Evolutionary conservation across 2,888 invertebrate species (phyloP).

Genomic region (Drosophila greeni): DNA sequence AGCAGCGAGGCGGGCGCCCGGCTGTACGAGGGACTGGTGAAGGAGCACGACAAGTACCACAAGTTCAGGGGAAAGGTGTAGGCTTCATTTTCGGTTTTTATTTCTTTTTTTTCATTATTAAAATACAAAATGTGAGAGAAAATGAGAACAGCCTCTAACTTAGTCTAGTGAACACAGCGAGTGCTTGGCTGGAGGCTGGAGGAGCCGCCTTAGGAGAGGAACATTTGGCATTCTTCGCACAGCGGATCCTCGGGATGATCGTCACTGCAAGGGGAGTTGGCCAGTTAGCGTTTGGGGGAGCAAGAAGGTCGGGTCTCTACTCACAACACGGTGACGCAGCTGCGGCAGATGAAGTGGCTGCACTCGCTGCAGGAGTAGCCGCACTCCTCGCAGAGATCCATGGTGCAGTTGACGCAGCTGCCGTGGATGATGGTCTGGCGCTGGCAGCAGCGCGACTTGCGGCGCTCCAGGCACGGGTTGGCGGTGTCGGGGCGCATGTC

Average conservation of each 20-base stretch:
- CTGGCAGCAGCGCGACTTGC: constrained; percentile 56
- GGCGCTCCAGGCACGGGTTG: constrained; percentile 52
- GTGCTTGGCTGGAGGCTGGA: not conserved
- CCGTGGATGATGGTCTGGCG: constrained; percentile 59
- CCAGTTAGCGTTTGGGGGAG: not conserved
- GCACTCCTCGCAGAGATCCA: constrained; percentile 70
- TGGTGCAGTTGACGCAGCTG: constrained; percentile 62
- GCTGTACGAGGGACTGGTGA: constrained; percentile 74
- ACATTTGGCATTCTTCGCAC: constrained; percentile 70
- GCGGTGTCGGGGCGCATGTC: constrained; percentile 46
- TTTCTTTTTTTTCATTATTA: not conserved
- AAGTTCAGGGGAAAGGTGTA: constrained; percentile 78
- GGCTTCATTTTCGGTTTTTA: not conserved
- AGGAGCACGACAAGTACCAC: constrained; percentile 77
- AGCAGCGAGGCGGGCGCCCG: constrained; percentile 77
- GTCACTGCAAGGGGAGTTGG: constrained; percentile 48
- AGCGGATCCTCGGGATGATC: constrained; percentile 57
- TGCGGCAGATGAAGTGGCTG: constrained; percentile 63
- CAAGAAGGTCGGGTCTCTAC: constrained; percentile 28
- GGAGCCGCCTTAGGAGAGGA: constrained; percentile 12
- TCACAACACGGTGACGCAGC: constrained; percentile 71
- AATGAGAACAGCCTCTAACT: too few relatives aligned
- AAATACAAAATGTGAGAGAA: constrained; percentile 16
- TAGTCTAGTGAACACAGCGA: not conserved
- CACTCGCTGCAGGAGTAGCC: constrained; percentile 73